These are phyloP conservation scores for Somateria mollissima DNA, from an alignment of 2,797 vertebrate genomes.

Conservation along the genomic window DNA sequence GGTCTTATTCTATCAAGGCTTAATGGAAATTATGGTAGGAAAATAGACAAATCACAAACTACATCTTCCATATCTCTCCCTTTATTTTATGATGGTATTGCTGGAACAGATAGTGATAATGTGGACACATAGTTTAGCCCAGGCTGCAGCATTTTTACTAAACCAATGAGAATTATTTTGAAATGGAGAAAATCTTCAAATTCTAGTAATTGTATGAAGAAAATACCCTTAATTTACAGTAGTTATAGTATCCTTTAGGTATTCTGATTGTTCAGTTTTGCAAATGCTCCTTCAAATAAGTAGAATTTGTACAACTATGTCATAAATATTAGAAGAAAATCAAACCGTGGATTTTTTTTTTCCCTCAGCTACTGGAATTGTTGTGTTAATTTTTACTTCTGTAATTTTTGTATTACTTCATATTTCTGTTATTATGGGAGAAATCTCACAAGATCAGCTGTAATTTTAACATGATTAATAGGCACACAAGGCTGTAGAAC, in stretches of 20 bases:
- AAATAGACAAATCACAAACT: conserved; percentile 73
- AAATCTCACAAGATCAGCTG: background rate
- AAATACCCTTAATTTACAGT: background rate
- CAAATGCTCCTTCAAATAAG: background rate
- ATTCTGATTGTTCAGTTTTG: background rate
- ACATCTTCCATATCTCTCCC: conserved; percentile 88
- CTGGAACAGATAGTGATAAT: conserved; percentile 77
- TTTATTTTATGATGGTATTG: conserved; percentile 87
- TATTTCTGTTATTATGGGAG: background rate
- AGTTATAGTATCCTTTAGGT: background rate
- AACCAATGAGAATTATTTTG: background rate
- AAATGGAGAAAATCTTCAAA: background rate
- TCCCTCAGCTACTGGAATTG: background rate
- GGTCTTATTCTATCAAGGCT: conserved; percentile 84
- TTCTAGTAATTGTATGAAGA: background rate
- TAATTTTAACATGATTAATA: background rate
- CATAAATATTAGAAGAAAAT: background rate
- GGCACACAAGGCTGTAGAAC: background rate
- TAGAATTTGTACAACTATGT: background rate
- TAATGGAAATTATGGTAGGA: conserved; percentile 79
- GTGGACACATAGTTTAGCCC: conserved; percentile 48
- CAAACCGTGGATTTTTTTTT: background rate
- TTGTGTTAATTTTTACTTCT: background rate
- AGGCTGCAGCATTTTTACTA: conserved; percentile 41
- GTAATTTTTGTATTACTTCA: background rate